Evolutionary conservation across 2,797 vertebrate genomes (phyloP).

Genomic region (Clarias pachynema): DNA sequence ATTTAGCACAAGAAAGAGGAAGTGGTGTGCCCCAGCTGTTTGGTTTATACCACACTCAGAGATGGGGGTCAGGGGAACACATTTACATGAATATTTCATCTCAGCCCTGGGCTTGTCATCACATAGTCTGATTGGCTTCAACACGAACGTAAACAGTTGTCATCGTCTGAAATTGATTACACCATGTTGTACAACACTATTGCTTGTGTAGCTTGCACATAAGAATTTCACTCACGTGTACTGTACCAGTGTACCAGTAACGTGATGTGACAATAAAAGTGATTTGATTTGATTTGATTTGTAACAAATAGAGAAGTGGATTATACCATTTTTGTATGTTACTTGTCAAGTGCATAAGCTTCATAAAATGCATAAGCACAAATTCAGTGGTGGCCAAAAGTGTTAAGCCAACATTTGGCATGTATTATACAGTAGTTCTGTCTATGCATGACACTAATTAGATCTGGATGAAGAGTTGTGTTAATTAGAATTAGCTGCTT

Average conservation of each 20-base stretch:
- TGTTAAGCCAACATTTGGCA: no score
- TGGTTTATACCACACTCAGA: background rate
- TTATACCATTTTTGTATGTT: background rate
- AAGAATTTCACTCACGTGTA: no score
- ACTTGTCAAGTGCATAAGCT: background rate
- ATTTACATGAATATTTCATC: background rate
- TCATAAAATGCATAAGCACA: background rate
- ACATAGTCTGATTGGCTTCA: background rate
- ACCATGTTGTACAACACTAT: no score
- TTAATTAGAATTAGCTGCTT: no score
- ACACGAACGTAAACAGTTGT: background rate
- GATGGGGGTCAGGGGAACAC: background rate
- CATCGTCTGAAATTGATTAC: background rate
- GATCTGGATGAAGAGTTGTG: no score
- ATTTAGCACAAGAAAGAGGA: conserved; percentile 3
- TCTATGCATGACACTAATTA: no score
- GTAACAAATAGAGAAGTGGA: background rate
- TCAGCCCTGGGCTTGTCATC: background rate
- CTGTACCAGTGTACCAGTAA: no score
- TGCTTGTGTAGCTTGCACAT: no score
- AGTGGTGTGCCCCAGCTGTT: background rate
- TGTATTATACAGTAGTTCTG: no score
- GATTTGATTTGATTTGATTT: no score
- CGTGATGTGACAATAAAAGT: no score
- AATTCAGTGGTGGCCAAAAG: no score